phyloP scores from a whole-genome alignment of 2,888 invertebrate species.

The Limenitis arthemis region DNA sequence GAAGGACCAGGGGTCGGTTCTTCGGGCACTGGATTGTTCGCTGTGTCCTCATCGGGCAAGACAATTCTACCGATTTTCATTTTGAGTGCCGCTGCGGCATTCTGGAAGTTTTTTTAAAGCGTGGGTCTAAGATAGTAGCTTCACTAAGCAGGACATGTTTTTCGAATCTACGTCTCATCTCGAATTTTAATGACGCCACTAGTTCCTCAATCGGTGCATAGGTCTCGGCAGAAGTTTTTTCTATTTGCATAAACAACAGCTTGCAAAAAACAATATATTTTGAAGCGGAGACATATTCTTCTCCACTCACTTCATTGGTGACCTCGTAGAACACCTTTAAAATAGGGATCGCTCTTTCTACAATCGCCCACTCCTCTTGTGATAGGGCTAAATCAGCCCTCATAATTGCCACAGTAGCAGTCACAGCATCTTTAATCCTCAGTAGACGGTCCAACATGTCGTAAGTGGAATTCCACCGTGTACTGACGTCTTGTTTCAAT shows the following conservation, averaged over 20 bases:
- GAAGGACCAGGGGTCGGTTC: no score
- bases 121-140: constrained; percentile 6
- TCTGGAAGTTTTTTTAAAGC: constrained; percentile 6
- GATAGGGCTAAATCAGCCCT: not conserved
- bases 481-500: constrained; percentile 2
- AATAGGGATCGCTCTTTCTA: not conserved
- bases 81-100: no score
- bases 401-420: not conserved
- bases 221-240: no score
- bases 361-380: not conserved
- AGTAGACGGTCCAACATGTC: not conserved
- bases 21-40: no score
- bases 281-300: constrained; percentile 21
- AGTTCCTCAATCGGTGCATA: no score
- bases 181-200: constrained; percentile 15
- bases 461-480: constrained; percentile 4
- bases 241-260: constrained; percentile 7
- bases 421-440: not conserved
- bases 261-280: constrained; percentile 22
- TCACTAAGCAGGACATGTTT: not conserved
- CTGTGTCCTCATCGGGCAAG: no score
- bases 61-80: constrained; percentile 16
- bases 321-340: constrained; percentile 21
- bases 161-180: constrained; percentile 6
- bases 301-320: constrained; percentile 21